Base-by-base conservation (phyloP, 92 coral and sea anemone species). In the Epizoanthus stellaris region DNA sequence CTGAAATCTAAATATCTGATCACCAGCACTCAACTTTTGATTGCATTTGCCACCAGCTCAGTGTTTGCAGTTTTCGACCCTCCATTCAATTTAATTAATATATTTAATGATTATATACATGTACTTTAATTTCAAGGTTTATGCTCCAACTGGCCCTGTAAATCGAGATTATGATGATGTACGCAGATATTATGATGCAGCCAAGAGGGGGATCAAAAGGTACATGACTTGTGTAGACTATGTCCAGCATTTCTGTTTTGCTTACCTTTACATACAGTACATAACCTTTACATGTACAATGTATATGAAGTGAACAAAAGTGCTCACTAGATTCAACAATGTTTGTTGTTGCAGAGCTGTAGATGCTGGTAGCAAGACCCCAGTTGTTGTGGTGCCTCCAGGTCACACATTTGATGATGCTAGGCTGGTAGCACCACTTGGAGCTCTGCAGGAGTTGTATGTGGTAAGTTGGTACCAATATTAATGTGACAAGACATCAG, bases 101-200 rank as follows among this genome's bases (percentile, higher is more conserved):
- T 30, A 30, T 30, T 30, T 30, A 1, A 30, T 30, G 1, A 30
- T 30, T 30, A 30, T 30, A 21, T n/a, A n/a, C n/a, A n/a, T n/a
- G n/a, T 60, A 43, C 36, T 82, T 61, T 62, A 45, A 19, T 65
- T 15, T 75, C 3, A 36, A 96, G 98, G 95, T 96, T 36, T 88
- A 96, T 91, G 89, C 96, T 8, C 98, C 98, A 67, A 96, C 98
- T 39, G 98, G 98, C 16, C 98, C 98, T 60, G 98, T 96, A 23
- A 96, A 96, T 65, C 90, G 98, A 36, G 98, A 96, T 72, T 96
- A 96, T 89, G 98, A 96, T 86, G 98, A 96, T 85, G 90, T 94
- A 1, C 91, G 98, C 57, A 92, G 96, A 7, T 96, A 92, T 73
- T 62, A 89, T 21, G 98, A 96, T 80, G 98, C 98, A 13, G 98